Percentiles rank a stretch among this genome's conserved stretches.
phyloP scores from a whole-genome alignment of 2,797 vertebrate genomes.

The Lepus townsendii region DNA sequence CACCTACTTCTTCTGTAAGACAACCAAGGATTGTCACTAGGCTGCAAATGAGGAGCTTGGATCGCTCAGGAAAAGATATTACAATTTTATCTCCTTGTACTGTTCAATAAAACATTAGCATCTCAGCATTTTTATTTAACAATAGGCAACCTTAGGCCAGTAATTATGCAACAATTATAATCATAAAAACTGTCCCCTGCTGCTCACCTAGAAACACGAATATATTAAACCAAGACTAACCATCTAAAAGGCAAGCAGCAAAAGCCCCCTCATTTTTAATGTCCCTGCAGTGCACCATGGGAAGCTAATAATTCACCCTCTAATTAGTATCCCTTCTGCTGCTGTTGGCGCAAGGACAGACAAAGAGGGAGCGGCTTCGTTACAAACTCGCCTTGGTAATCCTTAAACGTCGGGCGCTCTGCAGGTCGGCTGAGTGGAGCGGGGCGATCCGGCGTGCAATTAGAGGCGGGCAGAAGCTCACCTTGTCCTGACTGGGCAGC shows the following conservation, averaged over 20 bases:
- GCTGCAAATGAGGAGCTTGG: conserved; percentile 87
- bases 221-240: conserved; percentile 90
- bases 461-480: conserved; percentile 80
- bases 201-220: conserved; percentile 91
- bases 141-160: conserved; percentile 91
- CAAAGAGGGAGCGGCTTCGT: conserved; percentile 89
- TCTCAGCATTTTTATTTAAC: conserved; percentile 92
- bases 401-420: conserved; percentile 89
- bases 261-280: conserved; percentile 91
- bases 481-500: conserved; percentile 75
- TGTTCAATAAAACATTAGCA: conserved; percentile 92
- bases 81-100: conserved; percentile 90
- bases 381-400: conserved; percentile 90
- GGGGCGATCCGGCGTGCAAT: conserved; percentile 85
- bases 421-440: conserved; percentile 86
- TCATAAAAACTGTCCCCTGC: conserved; percentile 90
- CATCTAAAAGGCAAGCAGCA: conserved; percentile 88
- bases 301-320: conserved; percentile 93
- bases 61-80: conserved; percentile 89
- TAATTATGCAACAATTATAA: conserved; percentile 93
- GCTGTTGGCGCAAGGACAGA: conserved; percentile 90
- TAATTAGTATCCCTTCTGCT: conserved; percentile 93
- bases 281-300: conserved; percentile 92
- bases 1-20: conserved; percentile 73
- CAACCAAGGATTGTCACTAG: conserved; percentile 84